These are phyloP conservation scores for Tribolium castaneum DNA, from an alignment of 1,140 invertebrate species.

Conservation along the genomic window DNA sequence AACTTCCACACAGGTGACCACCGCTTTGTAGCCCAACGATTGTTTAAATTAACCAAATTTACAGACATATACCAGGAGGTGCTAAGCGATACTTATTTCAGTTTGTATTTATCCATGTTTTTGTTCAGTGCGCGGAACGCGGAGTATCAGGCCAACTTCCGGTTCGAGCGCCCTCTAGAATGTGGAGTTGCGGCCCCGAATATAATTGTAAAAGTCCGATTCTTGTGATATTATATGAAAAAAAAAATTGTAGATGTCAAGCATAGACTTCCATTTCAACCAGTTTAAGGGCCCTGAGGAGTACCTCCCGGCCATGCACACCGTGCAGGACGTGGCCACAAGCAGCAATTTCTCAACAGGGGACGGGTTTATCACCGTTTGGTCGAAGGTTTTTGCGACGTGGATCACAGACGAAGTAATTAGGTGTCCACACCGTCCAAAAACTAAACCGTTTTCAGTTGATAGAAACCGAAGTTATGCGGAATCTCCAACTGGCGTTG, in stretches of 20 bases:
- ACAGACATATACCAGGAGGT: slow-evolving; percentile 63
- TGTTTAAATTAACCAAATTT: not conserved
- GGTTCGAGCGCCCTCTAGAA: slow-evolving; percentile 69
- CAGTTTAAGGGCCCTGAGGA: slow-evolving; percentile 71
- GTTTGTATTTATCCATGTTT: slow-evolving; percentile 75
- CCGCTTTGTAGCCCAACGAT: not conserved
- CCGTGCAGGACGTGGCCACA: slow-evolving; percentile 69
- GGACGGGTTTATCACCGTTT: slow-evolving; percentile 72
- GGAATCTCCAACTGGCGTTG: slow-evolving; percentile 83
- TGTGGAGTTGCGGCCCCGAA: slow-evolving; percentile 71
- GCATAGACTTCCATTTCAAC: slow-evolving; percentile 72
- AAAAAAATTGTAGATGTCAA: slow-evolving; percentile 64
- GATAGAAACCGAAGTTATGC: slow-evolving; percentile 80
- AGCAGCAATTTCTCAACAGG: slow-evolving; percentile 70
- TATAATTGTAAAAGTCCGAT: slow-evolving; percentile 65
- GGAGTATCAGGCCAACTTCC: slow-evolving; percentile 76
- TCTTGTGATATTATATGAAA: not conserved
- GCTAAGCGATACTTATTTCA: slow-evolving; percentile 69
- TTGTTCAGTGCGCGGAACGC: slow-evolving; percentile 75
- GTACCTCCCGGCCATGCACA: slow-evolving; percentile 81
- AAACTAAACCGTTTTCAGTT: slow-evolving; percentile 63
- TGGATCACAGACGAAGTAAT: slow-evolving; percentile 82
- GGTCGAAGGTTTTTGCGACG: slow-evolving; percentile 76
- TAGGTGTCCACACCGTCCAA: not conserved
- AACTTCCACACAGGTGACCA: slow-evolving; percentile 50